Base-by-base conservation (phyloP, 2,113 vertebrate genomes). In the Caloenas nicobarica region DNA sequence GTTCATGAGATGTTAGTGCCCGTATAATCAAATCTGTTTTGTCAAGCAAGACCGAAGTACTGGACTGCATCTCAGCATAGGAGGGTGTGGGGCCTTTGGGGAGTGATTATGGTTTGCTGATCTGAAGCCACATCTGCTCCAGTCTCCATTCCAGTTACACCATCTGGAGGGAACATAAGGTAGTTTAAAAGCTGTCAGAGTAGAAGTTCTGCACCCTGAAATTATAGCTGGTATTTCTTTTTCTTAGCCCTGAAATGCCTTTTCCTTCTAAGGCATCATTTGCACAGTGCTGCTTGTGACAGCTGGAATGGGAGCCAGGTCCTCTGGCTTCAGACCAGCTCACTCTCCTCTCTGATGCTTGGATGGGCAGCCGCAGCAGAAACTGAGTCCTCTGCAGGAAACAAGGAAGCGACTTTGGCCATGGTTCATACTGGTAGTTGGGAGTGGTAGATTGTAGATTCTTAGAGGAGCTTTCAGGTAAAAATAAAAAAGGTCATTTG, bases 261-360 rank as follows among this genome's bases (percentile, higher is more conserved):
- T 82, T 94, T 89, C 56, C 79, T 90, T 87, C 58, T 94, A 77
- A 89, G 58, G 60, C 33, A 44, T 91, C 46, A 18, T 90, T 87
- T 26, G 6, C n/a, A 44, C 21, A 54, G 34, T 2, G 3, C 11
- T 69, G 58, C 42, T 73, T 62, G 25, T 9, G 10, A 13, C 62
- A 86, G n/a, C 68, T 90, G 36, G 25, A 95, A 65, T 15, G 58
- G 74, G 40, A 83, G 29, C 28, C 50, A 88, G 54, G 64, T 24
- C 23, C 15, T 65, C 38, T 87, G 79, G 44, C 40, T 83, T 82
- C 64, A 85, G n/a, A 73, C 25, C 56, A 80, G 36, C 44, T 86
- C 25, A 7, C 60, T 77, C 48, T 95, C 44, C 33, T 70, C 50
- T 83, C n/a, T 54, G 61, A 42, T 74, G 42, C 65, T 88, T 61